Conservation (phyloP, 2,797 vertebrate species). For the Otolemur crassicaudatus region DNA sequence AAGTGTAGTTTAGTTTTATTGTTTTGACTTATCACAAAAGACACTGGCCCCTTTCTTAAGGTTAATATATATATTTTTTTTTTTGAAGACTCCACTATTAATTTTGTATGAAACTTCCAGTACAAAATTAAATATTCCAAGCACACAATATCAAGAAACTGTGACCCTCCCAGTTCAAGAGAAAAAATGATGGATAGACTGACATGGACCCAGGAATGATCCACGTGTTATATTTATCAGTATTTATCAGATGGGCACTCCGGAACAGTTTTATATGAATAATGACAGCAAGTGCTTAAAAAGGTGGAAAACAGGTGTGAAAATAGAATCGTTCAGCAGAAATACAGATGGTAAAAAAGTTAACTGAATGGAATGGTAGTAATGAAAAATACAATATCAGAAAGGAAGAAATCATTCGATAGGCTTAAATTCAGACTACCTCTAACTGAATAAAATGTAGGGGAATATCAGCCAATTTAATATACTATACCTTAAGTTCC, state of each 20-base stretch:
- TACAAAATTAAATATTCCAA: neutral
- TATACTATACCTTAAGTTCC: neutral
- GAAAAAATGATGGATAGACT: neutral
- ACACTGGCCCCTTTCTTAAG: neutral
- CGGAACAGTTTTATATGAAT: neutral
- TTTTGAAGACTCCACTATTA: neutral
- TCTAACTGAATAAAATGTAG: neutral
- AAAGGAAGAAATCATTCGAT: neutral
- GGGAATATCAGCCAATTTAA: neutral
- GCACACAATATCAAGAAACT: neutral
- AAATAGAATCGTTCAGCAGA: neutral
- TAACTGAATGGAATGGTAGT: neutral
- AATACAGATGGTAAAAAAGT: neutral
- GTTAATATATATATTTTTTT: neutral
- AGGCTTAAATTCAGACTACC: neutral
- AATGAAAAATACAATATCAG: neutral
- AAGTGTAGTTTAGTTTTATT: neutral
- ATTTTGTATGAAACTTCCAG: neutral
- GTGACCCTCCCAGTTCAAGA: neutral
- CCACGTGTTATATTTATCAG: neutral
- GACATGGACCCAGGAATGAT: neutral
- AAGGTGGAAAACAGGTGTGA: neutral
- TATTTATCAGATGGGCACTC: neutral
- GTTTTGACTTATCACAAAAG: neutral
- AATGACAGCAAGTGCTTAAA: neutral